Conservation (phyloP, 2,888 invertebrate species). For the Bombylius major region DNA sequence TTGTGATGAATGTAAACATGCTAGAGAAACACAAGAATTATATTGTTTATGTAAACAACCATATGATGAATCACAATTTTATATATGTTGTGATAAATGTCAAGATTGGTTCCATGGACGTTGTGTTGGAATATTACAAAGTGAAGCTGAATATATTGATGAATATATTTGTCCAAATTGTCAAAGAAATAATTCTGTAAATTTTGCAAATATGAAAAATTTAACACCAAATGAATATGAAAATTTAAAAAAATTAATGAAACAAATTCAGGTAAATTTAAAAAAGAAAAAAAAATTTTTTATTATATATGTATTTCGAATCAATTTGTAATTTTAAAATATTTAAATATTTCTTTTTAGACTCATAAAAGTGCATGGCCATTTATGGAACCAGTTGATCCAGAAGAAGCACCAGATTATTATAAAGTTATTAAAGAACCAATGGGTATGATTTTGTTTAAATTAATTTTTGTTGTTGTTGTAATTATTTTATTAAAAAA, state of each 20-base stretch:
- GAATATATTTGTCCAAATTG: conserved; percentile 96
- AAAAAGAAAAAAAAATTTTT: not conserved
- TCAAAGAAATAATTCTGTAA: conserved; percentile 77
- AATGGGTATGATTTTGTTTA: conserved; percentile 57
- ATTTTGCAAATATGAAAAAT: conserved; percentile 81
- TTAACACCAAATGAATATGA: conserved; percentile 68
- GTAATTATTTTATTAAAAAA: not conserved
- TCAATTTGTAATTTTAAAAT: not conserved
- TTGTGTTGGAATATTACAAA: conserved; percentile 89
- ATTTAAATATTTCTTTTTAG: conserved; percentile 37
- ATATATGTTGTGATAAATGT: conserved; percentile 97
- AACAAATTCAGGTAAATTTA: conserved; percentile 64
- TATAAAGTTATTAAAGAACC: conserved; percentile 92
- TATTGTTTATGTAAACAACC: conserved; percentile 94
- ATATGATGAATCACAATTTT: conserved; percentile 96
- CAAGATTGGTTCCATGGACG: conserved; percentile 99
- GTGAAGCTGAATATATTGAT: conserved; percentile 88
- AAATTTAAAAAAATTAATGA: conserved; percentile 70
- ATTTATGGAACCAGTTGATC: conserved; percentile 94
- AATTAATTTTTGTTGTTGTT: not conserved
- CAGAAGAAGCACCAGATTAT: conserved; percentile 91
- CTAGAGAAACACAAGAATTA: conserved; percentile 78
- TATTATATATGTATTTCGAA: too few species aligned
- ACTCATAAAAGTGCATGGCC: conserved; percentile 95
- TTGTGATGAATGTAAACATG: conserved; percentile 73